phyloP scores from a whole-genome alignment of 1,140 invertebrate species.

The Rhynchophorus ferrugineus region DNA sequence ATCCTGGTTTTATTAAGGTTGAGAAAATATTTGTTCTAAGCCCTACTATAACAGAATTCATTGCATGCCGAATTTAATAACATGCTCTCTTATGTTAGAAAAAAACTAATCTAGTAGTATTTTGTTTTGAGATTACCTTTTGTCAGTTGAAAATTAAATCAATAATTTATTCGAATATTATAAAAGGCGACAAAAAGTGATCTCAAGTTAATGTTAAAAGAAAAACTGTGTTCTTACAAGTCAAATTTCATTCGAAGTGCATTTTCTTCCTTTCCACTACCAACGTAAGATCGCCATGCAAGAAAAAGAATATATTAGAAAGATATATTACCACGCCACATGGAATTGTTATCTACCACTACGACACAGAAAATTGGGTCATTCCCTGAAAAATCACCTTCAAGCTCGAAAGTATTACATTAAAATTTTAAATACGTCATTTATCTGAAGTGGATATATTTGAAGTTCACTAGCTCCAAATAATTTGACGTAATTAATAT shows the following conservation, averaged over 20 bases:
- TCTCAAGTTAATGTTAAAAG: slow-evolving; percentile 25
- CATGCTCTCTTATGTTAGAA: slow-evolving; percentile 12
- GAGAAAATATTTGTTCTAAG: slow-evolving; percentile 21
- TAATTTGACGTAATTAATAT: no score
- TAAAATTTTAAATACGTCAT: no score
- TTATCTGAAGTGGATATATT: no score
- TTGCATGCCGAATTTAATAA: slow-evolving; percentile 9
- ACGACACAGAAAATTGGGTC: not conserved
- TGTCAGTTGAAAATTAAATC: no score
- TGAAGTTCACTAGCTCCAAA: no score
- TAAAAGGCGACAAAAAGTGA: not conserved
- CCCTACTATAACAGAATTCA: slow-evolving; percentile 12
- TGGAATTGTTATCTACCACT: slow-evolving; percentile 6
- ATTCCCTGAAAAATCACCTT: not conserved
- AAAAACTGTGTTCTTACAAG: slow-evolving; percentile 53
- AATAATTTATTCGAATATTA: no score
- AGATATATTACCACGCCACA: slow-evolving; percentile 24
- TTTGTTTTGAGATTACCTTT: slow-evolving; percentile 1
- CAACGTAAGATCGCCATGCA: slow-evolving; percentile 51
- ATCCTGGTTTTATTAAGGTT: slow-evolving; percentile 19
- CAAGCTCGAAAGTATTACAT: no score
- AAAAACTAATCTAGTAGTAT: slow-evolving; percentile 3
- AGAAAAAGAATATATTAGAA: slow-evolving; percentile 48
- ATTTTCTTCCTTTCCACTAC: slow-evolving; percentile 64
- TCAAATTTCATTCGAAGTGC: slow-evolving; percentile 62